These are phyloP conservation scores for Rissa tridactyla DNA, from an alignment of 2,113 vertebrate species.

Conservation along the genomic window DNA sequence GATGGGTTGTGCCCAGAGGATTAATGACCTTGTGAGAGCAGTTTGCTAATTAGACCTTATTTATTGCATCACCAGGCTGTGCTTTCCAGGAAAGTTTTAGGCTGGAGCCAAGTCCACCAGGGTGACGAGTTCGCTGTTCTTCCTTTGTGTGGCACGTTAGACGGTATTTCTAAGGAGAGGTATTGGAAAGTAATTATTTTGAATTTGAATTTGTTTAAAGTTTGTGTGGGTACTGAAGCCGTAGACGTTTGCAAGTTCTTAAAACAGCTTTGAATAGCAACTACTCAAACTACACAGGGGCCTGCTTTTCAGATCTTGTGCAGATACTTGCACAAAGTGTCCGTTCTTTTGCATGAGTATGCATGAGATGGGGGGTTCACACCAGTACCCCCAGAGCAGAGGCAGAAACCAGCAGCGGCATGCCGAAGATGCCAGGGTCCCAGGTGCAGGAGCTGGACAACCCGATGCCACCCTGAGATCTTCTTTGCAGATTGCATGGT, in stretches of 20 bases:
- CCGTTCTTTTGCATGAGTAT: background rate
- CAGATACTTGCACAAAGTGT: background rate
- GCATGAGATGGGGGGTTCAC: background rate
- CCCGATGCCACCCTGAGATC: background rate
- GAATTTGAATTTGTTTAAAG: background rate
- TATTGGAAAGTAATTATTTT: background rate
- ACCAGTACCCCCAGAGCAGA: fast-evolving
- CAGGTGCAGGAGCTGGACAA: background rate
- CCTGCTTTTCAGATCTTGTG: background rate
- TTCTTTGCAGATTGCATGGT: background rate
- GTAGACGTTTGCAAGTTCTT: background rate
- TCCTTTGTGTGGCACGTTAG: background rate
- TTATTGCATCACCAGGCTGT: background rate
- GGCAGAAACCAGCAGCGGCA: background rate
- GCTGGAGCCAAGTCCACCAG: background rate
- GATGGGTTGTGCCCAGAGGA: fast-evolving
- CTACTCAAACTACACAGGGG: background rate
- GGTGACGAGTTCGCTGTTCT: background rate
- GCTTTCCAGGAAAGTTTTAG: background rate
- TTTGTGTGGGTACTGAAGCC: background rate
- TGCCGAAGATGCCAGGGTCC: fast-evolving
- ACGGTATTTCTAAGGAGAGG: background rate
- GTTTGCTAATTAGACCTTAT: background rate
- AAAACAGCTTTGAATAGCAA: background rate
- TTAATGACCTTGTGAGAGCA: background rate